phyloP scores from a whole-genome alignment of 1,140 invertebrate genomes.

The Platyscapa corneri region DNA sequence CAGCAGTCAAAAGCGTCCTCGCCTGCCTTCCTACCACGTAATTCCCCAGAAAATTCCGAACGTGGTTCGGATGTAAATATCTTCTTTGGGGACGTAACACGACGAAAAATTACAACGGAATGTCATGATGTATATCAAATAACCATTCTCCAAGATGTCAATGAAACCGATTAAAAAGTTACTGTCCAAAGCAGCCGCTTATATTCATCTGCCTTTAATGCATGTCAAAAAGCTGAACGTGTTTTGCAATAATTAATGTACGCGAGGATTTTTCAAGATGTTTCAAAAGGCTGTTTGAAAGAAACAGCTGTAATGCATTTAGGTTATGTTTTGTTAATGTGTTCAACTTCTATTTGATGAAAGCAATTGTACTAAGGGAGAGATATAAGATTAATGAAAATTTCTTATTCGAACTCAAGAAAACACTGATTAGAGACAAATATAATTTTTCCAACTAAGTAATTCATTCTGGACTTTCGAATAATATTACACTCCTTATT shows the following conservation, averaged over 20 bases:
- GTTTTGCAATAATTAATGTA: too few species aligned
- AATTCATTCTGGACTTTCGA: neutral
- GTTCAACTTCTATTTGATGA: too few species aligned
- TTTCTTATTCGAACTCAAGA: neutral
- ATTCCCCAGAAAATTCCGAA: conserved; percentile 60
- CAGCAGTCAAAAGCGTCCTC: conserved; percentile 45
- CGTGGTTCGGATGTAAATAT: conserved; percentile 53
- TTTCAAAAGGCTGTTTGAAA: too few species aligned
- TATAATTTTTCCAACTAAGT: neutral
- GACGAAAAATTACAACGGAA: conserved; percentile 47
- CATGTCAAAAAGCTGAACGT: neutral
- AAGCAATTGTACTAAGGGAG: too few species aligned
- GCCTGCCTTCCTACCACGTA: conserved; percentile 57
- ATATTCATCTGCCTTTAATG: neutral
- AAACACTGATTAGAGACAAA: neutral
- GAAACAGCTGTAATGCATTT: too few species aligned
- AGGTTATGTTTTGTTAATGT: too few species aligned
- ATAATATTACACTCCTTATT: neutral
- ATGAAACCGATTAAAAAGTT: conserved; percentile 4
- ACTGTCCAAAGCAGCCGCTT: neutral
- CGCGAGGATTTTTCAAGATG: neutral
- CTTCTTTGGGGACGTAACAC: conserved; percentile 28
- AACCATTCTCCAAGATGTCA: conserved; percentile 1
- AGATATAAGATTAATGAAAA: neutral
- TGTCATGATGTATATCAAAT: conserved; percentile 19